Evolutionary conservation across 37 sponge, comb jelly and placozoan species (phyloP).

Genomic region (Crambe crambe): DNA sequence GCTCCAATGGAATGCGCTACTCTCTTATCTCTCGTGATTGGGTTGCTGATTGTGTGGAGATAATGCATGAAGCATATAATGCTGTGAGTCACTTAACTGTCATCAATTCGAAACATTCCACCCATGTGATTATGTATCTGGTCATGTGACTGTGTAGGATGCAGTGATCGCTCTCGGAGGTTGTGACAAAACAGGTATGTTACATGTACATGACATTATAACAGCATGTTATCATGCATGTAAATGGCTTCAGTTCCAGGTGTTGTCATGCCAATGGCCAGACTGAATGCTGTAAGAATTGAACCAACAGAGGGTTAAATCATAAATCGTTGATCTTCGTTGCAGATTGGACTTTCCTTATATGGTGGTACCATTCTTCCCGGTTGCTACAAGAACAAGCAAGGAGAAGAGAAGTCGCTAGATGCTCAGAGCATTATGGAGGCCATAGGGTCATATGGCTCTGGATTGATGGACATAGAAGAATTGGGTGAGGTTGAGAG

Average conservation of each 20-base stretch:
- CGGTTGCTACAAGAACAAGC: conserved; percentile 25
- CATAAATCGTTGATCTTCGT: neutral
- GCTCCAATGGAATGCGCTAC: conserved; percentile 64
- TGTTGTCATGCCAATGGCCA: conserved; percentile 73
- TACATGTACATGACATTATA: neutral
- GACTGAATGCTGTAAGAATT: conserved; percentile 61
- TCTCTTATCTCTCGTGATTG: conserved; percentile 78
- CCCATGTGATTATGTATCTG: neutral
- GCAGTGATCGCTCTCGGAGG: conserved; percentile 68
- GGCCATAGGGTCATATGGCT: conserved; percentile 81
- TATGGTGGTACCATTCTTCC: conserved; percentile 83
- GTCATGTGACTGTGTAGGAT: conserved; percentile 39
- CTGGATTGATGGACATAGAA: conserved; percentile 75
- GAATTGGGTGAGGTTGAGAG: conserved; percentile 65
- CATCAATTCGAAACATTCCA: too few species aligned
- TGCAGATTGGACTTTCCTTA: conserved; percentile 53
- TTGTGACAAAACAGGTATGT: conserved; percentile 67
- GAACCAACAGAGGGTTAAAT: neutral
- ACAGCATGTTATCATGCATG: neutral
- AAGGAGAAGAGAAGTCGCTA: conserved; percentile 31
- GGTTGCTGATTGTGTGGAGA: conserved; percentile 81
- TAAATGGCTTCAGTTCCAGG: conserved; percentile 60
- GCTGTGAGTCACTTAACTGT: conserved; percentile 36
- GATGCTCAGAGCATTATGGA: conserved; percentile 75
- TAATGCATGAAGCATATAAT: conserved; percentile 74